phyloP scores from a whole-genome alignment of 2,113 vertebrate genomes.

The Halcyon malimbica region DNA sequence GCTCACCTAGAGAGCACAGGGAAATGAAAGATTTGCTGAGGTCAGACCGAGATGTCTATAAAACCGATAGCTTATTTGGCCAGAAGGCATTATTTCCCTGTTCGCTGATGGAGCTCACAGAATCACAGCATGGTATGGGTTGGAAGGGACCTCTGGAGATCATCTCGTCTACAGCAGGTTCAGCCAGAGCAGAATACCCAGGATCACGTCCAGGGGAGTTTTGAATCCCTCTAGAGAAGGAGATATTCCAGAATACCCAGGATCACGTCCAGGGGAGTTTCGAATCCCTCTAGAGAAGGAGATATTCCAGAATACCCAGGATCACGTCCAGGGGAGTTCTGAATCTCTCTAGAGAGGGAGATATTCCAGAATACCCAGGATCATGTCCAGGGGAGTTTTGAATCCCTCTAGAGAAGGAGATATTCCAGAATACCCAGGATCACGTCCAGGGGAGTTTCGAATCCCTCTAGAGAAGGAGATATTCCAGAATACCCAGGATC shows the following conservation, averaged over 20 bases:
- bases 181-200: background rate
- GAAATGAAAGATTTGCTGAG: background rate
- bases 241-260: background rate
- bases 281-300: too few species aligned
- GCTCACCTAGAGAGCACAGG: background rate
- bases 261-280: background rate
- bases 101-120: background rate
- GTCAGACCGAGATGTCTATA: background rate
- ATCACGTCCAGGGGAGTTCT: background rate
- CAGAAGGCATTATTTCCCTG: background rate
- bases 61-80: background rate
- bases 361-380: background rate
- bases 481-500: background rate
- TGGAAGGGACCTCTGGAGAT: background rate
- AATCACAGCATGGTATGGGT: background rate
- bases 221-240: background rate
- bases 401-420: too few species aligned
- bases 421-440: background rate
- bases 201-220: background rate
- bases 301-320: background rate
- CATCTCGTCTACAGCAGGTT: background rate
- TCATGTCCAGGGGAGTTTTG: too few species aligned
- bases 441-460: too few species aligned
- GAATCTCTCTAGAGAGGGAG: too few species aligned
- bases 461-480: too few species aligned